Conservation (phyloP, 1,140 invertebrate genomes). For the Drosophila nigromelanica region DNA sequence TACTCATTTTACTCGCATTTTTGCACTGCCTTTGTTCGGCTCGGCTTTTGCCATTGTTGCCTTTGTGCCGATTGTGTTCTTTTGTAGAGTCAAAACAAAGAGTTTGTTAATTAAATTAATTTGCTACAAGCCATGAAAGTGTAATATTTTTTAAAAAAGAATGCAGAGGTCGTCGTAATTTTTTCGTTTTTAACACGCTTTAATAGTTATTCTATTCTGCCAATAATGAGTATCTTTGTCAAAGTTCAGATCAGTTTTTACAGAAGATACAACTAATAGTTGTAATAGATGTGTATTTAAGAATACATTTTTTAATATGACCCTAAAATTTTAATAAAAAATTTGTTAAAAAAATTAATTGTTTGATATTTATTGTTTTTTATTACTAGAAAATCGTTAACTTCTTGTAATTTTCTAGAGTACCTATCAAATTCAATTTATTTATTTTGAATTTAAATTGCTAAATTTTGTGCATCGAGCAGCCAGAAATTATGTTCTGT, state of each 20-base stretch:
- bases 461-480: background rate
- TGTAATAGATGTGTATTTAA: no score
- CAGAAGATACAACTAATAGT: background rate
- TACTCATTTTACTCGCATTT: constrained; percentile 11
- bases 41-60: constrained; percentile 24
- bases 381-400: no score
- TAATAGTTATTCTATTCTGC: background rate
- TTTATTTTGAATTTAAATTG: no score
- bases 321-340: no score
- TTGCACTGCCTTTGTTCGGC: constrained; percentile 42
- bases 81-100: constrained; percentile 46
- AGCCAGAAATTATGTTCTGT: constrained; percentile 33
- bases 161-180: background rate
- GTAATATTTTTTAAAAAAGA: constrained; percentile 6
- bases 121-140: constrained; percentile 20
- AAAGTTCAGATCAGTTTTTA: background rate
- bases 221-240: background rate
- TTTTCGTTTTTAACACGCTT: background rate
- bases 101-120: constrained; percentile 67
- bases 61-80: constrained; percentile 34
- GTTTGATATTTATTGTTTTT: no score
- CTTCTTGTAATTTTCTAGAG: no score
- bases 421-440: no score
- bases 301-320: no score
- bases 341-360: no score